phyloP scores from a whole-genome alignment of 2,888 invertebrate species.

The Clivina fossor region DNA sequence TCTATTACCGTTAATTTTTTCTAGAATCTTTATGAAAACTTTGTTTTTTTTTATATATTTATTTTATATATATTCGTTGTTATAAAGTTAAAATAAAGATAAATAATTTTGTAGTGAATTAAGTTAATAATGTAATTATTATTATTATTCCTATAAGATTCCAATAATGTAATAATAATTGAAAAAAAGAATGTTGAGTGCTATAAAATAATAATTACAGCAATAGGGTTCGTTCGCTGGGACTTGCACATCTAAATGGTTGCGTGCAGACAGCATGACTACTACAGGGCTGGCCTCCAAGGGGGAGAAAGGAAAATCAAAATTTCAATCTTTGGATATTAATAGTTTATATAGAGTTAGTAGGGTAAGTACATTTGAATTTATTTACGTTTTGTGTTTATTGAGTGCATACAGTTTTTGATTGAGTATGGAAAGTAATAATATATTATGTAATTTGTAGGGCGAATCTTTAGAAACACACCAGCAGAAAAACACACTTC shows the following conservation, averaged over 20 bases:
- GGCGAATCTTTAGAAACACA: slow-evolving; percentile 86
- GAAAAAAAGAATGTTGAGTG: slow-evolving; percentile 4
- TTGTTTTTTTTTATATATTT: background rate
- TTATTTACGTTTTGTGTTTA: background rate
- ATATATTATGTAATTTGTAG: slow-evolving; percentile 54
- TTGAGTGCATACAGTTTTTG: too few species aligned
- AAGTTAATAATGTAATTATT: too few species aligned
- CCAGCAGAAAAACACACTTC: slow-evolving; percentile 84
- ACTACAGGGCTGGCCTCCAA: slow-evolving; percentile 86
- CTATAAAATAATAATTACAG: slow-evolving; percentile 55
- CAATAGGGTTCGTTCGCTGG: slow-evolving; percentile 76
- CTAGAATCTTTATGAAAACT: background rate
- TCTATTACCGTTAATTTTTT: too few species aligned
- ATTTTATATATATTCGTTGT: background rate
- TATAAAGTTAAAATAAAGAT: background rate
- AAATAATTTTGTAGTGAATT: too few species aligned
- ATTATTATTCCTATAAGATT: too few species aligned
- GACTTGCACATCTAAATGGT: slow-evolving; percentile 82
- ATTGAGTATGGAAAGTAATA: background rate
- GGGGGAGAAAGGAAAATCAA: slow-evolving; percentile 90
- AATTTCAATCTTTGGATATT: slow-evolving; percentile 96
- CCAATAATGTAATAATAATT: background rate
- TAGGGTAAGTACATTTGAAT: slow-evolving; percentile 63
- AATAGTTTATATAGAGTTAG: slow-evolving; percentile 93
- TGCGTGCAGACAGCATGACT: slow-evolving; percentile 96